Evolutionary conservation across 2,888 invertebrate genomes (phyloP).

Genomic region (Anagyrus pseudococci): DNA sequence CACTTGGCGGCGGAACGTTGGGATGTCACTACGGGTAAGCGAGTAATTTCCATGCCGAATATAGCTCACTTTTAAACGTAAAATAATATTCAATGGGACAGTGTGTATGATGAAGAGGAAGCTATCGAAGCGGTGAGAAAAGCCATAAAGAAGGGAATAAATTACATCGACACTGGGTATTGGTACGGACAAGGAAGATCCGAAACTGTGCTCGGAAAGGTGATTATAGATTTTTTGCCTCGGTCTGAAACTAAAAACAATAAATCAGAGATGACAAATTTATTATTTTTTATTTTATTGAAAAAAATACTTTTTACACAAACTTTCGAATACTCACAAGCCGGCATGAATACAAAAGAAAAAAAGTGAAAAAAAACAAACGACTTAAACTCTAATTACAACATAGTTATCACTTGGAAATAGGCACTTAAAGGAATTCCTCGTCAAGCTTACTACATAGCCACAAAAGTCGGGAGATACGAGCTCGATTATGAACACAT

Average conservation of each 20-base stretch:
- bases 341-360: background rate
- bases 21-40: slow-evolving; percentile 79
- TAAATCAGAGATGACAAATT: background rate
- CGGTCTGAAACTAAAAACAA: too few relatives aligned
- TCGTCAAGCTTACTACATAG: slow-evolving; percentile 82
- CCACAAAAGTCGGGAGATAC: slow-evolving; percentile 92
- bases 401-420: background rate
- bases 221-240: too few relatives aligned
- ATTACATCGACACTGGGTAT: slow-evolving; percentile 91
- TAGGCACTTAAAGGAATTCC: slow-evolving; percentile 81
- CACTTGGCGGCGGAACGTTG: slow-evolving; percentile 79
- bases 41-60: slow-evolving; percentile 30
- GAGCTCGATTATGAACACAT: slow-evolving; percentile 72
- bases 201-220: slow-evolving; percentile 82
- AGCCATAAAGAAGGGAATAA: slow-evolving; percentile 81
- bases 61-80: slow-evolving; percentile 5
- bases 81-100: slow-evolving; percentile 50
- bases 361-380: too few relatives aligned
- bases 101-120: slow-evolving; percentile 71
- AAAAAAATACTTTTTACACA: background rate
- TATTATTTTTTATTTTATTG: background rate
- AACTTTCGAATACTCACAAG: too few relatives aligned
- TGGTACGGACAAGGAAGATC: slow-evolving; percentile 92
- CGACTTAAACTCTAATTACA: background rate
- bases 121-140: slow-evolving; percentile 73